A percentile compares a stretch with the other conserved stretches of the same genome.
These are phyloP conservation scores for Caranx melampygus DNA, from an alignment of 2,113 vertebrate genomes.

Conservation along the genomic window DNA sequence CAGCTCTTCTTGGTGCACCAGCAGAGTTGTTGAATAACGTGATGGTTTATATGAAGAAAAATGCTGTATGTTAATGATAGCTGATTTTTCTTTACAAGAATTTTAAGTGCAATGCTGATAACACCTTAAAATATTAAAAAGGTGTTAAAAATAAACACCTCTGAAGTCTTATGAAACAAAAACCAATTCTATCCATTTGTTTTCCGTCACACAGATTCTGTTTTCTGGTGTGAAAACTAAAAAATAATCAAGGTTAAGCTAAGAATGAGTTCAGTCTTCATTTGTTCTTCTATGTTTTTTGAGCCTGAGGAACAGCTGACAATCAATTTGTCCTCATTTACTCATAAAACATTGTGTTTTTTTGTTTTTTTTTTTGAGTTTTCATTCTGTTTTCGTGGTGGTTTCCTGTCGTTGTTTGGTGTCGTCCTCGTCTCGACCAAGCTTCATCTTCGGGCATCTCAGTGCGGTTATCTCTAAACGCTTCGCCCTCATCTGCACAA, in stretches of 20 bases:
- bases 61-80: not conserved
- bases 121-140: not conserved
- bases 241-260: not conserved
- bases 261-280: not conserved
- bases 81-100: not conserved
- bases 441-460: conserved; percentile 20
- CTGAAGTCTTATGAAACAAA: not conserved
- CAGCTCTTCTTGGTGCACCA: conserved; percentile 17
- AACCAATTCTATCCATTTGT: not conserved
- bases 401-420: not conserved
- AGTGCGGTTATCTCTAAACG: not conserved
- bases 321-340: conserved; percentile 56
- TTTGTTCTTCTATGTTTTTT: conserved; percentile 4
- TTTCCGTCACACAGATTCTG: not conserved
- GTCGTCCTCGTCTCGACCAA: not conserved
- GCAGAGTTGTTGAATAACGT: conserved; percentile 3
- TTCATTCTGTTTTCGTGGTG: not conserved
- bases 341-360: conserved; percentile 1
- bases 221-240: not conserved
- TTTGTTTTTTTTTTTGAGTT: not conserved
- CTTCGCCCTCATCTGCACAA: not conserved
- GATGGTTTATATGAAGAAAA: not conserved
- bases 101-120: conserved; percentile 16
- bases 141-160: not conserved
- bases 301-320: conserved; percentile 52